Conservation (phyloP, 1,140 invertebrate species). For the Pogonognathellus flavescens region DNA sequence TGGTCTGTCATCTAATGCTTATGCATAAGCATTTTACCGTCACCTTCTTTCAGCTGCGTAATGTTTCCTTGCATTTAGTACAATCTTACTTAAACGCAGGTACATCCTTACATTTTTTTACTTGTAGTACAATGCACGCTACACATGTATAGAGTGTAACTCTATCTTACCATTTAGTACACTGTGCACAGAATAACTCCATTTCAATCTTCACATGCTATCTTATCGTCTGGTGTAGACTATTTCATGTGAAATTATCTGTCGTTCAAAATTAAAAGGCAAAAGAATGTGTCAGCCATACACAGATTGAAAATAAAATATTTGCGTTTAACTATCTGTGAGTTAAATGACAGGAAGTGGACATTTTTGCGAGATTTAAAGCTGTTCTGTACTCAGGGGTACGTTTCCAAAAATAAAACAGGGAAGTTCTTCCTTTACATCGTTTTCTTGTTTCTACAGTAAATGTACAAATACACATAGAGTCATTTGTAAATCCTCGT, state of each 20-base stretch:
- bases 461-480: no score
- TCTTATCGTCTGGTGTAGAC: neutral
- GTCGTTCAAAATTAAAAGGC: neutral
- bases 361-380: no score
- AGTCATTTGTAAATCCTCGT: no score
- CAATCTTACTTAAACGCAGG: neutral
- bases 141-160: no score
- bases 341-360: neutral
- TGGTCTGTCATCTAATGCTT: constrained; percentile 51
- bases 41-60: constrained; percentile 17
- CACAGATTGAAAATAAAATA: neutral
- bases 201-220: neutral
- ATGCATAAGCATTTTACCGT: constrained; percentile 46
- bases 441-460: no score
- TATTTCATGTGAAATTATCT: neutral
- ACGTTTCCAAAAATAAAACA: no score
- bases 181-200: no score
- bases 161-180: no score
- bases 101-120: neutral
- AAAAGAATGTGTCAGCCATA: neutral
- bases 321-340: constrained; percentile 2
- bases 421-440: no score
- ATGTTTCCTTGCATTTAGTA: neutral
- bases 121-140: neutral
- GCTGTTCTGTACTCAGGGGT: no score